phyloP scores from a whole-genome alignment of 2,888 invertebrate genomes.

The Hoplodrina blanda region DNA sequence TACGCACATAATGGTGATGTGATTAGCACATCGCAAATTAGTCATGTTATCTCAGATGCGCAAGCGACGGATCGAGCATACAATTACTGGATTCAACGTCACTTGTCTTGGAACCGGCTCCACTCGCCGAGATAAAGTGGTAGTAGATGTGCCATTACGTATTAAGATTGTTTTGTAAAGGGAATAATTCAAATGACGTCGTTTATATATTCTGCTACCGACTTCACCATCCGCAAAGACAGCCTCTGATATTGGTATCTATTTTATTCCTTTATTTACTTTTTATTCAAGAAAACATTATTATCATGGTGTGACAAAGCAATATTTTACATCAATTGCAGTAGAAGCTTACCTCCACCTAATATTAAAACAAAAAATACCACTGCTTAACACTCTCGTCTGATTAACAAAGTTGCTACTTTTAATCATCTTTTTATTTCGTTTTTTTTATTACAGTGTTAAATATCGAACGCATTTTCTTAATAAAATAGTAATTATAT shows the following conservation, averaged over 20 bases:
- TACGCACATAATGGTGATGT: constrained; percentile 70
- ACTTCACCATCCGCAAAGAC: constrained; percentile 24
- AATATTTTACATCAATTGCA: not conserved
- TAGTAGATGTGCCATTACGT: constrained; percentile 74
- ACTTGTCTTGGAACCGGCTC: constrained; percentile 69
- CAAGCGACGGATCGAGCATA: constrained; percentile 70
- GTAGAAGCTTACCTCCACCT: not conserved
- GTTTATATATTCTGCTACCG: constrained; percentile 57
- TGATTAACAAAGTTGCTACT: not conserved
- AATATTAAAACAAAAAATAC: no score
- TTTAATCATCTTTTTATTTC: constrained; percentile 4
- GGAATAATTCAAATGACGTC: constrained; percentile 69
- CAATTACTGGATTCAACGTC: constrained; percentile 72
- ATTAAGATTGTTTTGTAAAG: constrained; percentile 75
- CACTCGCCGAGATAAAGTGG: constrained; percentile 69
- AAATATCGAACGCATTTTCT: constrained; percentile 27
- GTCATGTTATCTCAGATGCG: constrained; percentile 73
- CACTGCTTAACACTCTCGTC: not conserved
- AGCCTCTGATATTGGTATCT: constrained; percentile 4
- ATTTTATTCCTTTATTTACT: constrained; percentile 10
- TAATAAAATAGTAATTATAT: constrained; percentile 56
- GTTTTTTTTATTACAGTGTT: constrained; percentile 18
- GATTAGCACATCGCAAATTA: constrained; percentile 79
- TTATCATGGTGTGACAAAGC: no score
- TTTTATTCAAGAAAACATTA: constrained; percentile 1